Base-by-base conservation (phyloP, 2,113 vertebrate genomes). In the Rhagologus leucostigma region DNA sequence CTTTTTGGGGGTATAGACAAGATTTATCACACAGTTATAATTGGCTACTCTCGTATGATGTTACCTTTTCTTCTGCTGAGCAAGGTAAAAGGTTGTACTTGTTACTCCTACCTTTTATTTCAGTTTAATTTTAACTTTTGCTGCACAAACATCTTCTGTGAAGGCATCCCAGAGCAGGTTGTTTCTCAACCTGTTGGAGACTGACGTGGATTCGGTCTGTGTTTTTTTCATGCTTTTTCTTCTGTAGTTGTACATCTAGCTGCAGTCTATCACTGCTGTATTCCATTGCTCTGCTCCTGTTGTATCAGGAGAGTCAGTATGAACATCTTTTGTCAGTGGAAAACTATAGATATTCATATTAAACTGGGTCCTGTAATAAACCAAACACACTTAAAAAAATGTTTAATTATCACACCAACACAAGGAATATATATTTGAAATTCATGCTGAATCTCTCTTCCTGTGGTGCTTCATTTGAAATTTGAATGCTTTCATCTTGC, bases 361-460 rank as follows among this genome's bases (percentile, higher is more conserved):
- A 81, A 83, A 27, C 15, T 59, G 13, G 5, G 19, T 67, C 32
- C 12, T 64, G 26, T 32, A 78, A 77, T n/a, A 89, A 88, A 77
- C 32, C 14, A 5, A 63, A 37, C 37, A 42, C 8, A 80, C 33
- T 78, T 73, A 10, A n/a, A 47, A 52, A 37, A n/a, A 39, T 0
- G 22, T 80, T 89, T 92, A 86, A 95, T 96, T 97, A 96, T 53
- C 44, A 87, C 29, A 4, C 1, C 44, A 91, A 14, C n/a, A 57
- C 49, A 63, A 60, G 44, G 79, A 57, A n/a, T 35, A 80, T 68
- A 46, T 74, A 46, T 87, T 92, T 95, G 57, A 95, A 97, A 97
- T 88, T 96, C 62, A 77, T 67, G 55, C 46, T 68, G 77, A 71
- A 64, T 78, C 19, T 41, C 26, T 13, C 41, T 53, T 71, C 89